Evolutionary conservation across 2,888 invertebrate genomes (phyloP), one percentile per base, ranked within the genome.

Genomic region (Pammene fasciana): DNA sequence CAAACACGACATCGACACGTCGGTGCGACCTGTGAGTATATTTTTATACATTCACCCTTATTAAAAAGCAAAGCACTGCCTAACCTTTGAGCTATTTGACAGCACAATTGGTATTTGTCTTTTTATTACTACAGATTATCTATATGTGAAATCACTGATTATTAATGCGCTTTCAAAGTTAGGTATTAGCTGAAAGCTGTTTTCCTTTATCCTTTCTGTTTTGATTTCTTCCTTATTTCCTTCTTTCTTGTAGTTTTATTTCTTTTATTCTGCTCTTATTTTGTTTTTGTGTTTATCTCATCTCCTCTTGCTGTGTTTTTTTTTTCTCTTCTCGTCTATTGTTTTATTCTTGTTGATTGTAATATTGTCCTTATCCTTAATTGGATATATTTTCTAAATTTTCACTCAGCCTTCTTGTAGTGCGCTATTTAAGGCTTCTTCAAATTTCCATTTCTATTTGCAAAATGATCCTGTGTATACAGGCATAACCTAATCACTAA

Each of bases 1-100:
- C 79, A 80, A 75, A 85, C 80, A 85, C 82, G 84, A 61, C 68
- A 65, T 52, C 82, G 78, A 81, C 79, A 87, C 83, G 78, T 79
- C 88, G 89, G 79, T 80, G 87, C 77, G 68, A 77, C 83, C 76
- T 78, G 92, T 92, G 85, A 92, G 92, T 92, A 91, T 89, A 78
- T 71, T 73, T 79, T 78, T 78, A 77, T 82, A 78, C 74, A 74
- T 72, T 76, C 78, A 82, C 76, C 72, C 76, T 77, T 71, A 74
- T 74, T 74, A 72, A 62, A 72, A 75, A 79, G 75, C 75, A 57
- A 71, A 78, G 80, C 86, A 86, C 83, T 79, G 85, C 85, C 83
- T 83, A 62, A 74, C 74, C 61, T 72, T 60, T 70, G 72, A 70
- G 73, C 73, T 73, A 75, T 57, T 61, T 65, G 74, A 65, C 18